phyloP scores from a whole-genome alignment of 2,113 vertebrate species.

The Eulemur macaco region DNA sequence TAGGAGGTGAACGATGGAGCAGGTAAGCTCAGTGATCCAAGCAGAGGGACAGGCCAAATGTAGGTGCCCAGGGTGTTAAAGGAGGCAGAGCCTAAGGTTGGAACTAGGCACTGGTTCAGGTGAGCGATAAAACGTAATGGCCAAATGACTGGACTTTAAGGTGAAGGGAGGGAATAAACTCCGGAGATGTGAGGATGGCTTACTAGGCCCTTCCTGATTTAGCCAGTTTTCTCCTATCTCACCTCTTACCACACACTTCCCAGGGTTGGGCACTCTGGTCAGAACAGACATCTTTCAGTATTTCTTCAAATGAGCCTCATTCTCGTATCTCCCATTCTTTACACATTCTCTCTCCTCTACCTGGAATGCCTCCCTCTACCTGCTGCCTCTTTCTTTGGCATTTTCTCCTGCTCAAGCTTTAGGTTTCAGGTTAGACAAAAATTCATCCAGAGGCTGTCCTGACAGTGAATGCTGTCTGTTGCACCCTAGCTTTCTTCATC shows the following conservation, averaged over 20 bases:
- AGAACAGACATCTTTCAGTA: background rate
- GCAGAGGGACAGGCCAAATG: background rate
- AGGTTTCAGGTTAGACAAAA: background rate
- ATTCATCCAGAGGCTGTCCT: background rate
- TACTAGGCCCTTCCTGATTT: background rate
- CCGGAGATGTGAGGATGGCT: background rate
- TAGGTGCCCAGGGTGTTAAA: background rate
- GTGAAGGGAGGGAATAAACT: background rate
- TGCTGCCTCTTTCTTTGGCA: background rate
- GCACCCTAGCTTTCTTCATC: background rate
- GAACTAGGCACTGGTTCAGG: background rate
- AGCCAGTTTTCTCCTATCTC: background rate
- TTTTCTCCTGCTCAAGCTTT: background rate
- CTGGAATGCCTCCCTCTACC: background rate
- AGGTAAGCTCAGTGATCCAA: background rate
- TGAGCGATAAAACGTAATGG: background rate
- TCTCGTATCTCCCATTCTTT: background rate
- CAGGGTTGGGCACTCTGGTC: background rate
- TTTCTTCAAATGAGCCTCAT: background rate
- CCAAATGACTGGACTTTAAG: too few relatives aligned
- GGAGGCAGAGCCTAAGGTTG: background rate
- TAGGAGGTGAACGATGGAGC: background rate
- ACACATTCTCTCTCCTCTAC: background rate
- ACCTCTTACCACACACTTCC: background rate
- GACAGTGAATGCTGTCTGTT: background rate